Base-by-base conservation (phyloP, 1,140 invertebrate genomes). In the Chironomus striatipennis region DNA sequence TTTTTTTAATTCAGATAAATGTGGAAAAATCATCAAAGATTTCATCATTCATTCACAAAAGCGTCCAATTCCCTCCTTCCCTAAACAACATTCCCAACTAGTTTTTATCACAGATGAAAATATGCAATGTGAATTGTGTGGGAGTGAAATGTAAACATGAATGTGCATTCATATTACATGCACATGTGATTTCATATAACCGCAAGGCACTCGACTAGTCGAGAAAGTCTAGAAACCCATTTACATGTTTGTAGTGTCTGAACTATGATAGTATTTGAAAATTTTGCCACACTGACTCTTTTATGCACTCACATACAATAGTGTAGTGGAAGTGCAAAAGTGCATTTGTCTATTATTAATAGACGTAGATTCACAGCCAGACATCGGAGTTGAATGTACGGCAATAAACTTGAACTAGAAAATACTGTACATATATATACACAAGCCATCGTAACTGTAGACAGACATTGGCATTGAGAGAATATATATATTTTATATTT, bases 371-470 rank as follows among this genome's bases (percentile, higher is more conserved):
- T 57, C 47, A 15, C n/a, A 20, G 65, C 47, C 18, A 70, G 65
- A 70, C 65, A 21, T 18, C 18, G 17, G 18, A 20, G 65, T 20
- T 70, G 65, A 70, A 70, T 70, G 65, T 9, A 70, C 65, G 17
- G 9, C 17, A 9, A 21, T 70, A 70, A 70, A 70, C 65, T 70
- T 70, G 65, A 70, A 70, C 65, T 70, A 70, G 65, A 70, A 21
- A 70, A 70, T n/a, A 70, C 10, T 70, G 65, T 17, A 70, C 65
- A 70, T 70, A 12, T n/a, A 57, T 57, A 12, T n/a, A 57, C 7
- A n/a, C 47, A 10, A 57, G 47, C n/a, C 47, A 57, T 57, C 9
- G 47, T 12, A 57, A 34, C 24, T 5, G 24, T 34, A 34, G 24
- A 34, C 24, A 34, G 24, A 34, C 24, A 34, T 34, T 34, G 24